Evolutionary conservation across 2,797 vertebrate species (phyloP).

Genomic region (Fistularia tabacaria): DNA sequence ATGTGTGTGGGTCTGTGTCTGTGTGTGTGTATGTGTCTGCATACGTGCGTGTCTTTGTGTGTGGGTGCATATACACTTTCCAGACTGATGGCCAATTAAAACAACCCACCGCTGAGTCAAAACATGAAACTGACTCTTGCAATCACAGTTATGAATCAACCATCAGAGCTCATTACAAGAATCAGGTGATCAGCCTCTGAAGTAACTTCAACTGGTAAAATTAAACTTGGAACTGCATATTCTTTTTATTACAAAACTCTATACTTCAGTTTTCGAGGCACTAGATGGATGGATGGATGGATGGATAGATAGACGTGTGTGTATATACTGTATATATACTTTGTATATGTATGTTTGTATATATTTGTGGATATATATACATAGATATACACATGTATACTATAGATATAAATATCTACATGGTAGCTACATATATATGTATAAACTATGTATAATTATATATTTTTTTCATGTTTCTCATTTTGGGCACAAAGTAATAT

Average conservation of each 20-base stretch:
- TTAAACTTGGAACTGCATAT: constrained; percentile 21
- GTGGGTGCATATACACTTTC: constrained; percentile 24
- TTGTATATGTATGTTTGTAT: no score
- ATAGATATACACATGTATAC: no score
- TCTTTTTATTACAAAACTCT: constrained; percentile 6
- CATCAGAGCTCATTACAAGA: constrained; percentile 43
- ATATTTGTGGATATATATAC: no score
- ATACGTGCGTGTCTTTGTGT: constrained; percentile 7
- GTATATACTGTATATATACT: no score
- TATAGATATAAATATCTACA: no score
- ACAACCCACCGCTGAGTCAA: constrained; percentile 34
- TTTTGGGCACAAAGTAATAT: no score
- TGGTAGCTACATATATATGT: no score
- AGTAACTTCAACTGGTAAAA: constrained; percentile 19
- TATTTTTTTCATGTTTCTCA: no score
- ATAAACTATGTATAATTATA: no score
- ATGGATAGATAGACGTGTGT: no score
- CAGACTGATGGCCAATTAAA: constrained; percentile 45
- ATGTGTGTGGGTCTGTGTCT: neutral
- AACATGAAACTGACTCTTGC: constrained; percentile 35
- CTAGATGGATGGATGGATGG: no score
- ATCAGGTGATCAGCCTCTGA: constrained; percentile 31
- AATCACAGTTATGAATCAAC: constrained; percentile 42
- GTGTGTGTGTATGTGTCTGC: neutral
- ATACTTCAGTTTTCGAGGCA: no score